Evolutionary conservation across 2,888 invertebrate species (phyloP).

Genomic region (Congeria kusceri): DNA sequence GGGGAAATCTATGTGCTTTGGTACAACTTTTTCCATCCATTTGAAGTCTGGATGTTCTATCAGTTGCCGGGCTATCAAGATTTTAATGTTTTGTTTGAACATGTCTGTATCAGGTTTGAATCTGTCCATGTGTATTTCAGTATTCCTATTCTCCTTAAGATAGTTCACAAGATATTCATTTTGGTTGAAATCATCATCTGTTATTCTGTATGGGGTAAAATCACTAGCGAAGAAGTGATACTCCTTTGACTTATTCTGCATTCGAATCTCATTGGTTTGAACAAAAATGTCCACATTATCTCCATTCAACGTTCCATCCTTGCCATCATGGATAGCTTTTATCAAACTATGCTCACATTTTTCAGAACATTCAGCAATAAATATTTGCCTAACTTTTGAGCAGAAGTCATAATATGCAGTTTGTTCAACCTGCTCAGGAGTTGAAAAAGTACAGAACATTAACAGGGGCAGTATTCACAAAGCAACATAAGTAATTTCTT

Average conservation of each 20-base stretch:
- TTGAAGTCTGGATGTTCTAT: constrained; percentile 13
- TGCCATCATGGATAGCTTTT: constrained; percentile 34
- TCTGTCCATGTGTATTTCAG: neutral
- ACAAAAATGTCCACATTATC: constrained; percentile 55
- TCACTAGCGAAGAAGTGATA: constrained; percentile 55
- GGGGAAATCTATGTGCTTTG: constrained; percentile 15
- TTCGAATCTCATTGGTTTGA: constrained; percentile 42
- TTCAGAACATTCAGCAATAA: too few species aligned
- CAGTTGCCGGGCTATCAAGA: constrained; percentile 14
- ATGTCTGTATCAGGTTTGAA: neutral
- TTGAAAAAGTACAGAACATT: constrained; percentile 10
- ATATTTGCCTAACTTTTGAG: too few species aligned
- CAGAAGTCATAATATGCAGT: constrained; percentile 21
- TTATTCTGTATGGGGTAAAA: constrained; percentile 28
- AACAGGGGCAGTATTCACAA: too few species aligned
- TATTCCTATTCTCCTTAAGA: neutral
- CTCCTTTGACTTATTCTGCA: constrained; percentile 38
- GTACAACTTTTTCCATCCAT: constrained; percentile 27
- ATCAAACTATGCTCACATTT: too few species aligned
- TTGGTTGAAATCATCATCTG: constrained; percentile 9
- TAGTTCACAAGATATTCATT: constrained; percentile 15
- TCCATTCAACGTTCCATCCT: constrained; percentile 53
- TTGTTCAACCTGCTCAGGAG: constrained; percentile 17
- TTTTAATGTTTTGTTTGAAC: constrained; percentile 12
- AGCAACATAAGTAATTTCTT: too few species aligned